phyloP scores from a whole-genome alignment of 2,888 invertebrate species.

The Ephialtes manifestator region DNA sequence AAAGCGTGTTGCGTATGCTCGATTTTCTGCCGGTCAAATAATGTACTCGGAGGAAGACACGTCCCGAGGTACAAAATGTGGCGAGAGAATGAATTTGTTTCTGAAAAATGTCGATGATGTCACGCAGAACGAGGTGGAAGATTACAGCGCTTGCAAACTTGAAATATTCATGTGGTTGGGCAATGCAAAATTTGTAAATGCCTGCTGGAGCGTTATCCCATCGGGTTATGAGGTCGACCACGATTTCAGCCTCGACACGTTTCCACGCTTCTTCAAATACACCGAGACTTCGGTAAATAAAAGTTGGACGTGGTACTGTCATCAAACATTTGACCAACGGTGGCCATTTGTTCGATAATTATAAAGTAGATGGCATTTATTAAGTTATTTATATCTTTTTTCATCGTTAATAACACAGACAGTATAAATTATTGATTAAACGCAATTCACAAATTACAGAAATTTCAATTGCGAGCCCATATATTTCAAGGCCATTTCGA shows the following conservation, averaged over 20 bases:
- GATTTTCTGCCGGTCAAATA: constrained; percentile 86
- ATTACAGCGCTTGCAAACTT: constrained; percentile 80
- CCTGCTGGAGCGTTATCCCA: constrained; percentile 82
- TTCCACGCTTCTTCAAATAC: constrained; percentile 82
- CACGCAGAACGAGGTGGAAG: constrained; percentile 51
- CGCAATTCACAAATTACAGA: constrained; percentile 82
- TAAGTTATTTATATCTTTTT: neutral
- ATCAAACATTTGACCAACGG: neutral
- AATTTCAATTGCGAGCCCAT: constrained; percentile 89
- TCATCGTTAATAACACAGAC: neutral
- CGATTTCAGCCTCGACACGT: constrained; percentile 72
- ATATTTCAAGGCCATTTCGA: constrained; percentile 90
- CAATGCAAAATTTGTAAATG: constrained; percentile 76
- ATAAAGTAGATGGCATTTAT: neutral
- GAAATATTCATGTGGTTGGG: constrained; percentile 84
- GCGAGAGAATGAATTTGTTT: constrained; percentile 83
- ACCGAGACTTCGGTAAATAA: constrained; percentile 76
- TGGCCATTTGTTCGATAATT: neutral
- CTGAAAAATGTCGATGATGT: constrained; percentile 74
- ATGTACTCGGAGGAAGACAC: constrained; percentile 85
- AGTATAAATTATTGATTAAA: neutral
- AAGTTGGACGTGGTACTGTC: neutral
- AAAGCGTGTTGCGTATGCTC: constrained; percentile 87
- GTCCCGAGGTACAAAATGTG: constrained; percentile 87
- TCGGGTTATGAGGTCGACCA: constrained; percentile 81